phyloP scores from a whole-genome alignment of 1,140 invertebrate genomes.

The Eumaeus atala region DNA sequence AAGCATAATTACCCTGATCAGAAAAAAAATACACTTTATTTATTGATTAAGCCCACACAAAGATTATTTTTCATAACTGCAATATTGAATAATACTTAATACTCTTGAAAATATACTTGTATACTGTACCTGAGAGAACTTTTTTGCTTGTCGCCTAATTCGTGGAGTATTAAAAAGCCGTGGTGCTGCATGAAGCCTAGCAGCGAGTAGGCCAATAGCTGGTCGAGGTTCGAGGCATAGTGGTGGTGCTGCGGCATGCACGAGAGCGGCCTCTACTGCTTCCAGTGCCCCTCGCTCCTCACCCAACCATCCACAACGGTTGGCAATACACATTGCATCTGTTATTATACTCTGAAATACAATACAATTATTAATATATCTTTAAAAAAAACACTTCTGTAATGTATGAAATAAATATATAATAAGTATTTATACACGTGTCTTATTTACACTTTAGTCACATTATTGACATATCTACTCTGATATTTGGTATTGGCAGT shows the following conservation, averaged over 20 bases:
- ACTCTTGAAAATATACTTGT: neutral
- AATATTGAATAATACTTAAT: too few relatives aligned
- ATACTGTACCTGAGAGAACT: constrained; percentile 79
- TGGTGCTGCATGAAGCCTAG: constrained; percentile 82
- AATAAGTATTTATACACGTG: too few relatives aligned
- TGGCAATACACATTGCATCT: constrained; percentile 82
- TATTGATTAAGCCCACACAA: too few relatives aligned
- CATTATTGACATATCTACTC: too few relatives aligned
- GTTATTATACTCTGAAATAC: constrained; percentile 80
- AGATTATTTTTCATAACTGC: too few relatives aligned
- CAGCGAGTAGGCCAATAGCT: constrained; percentile 82
- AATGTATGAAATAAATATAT: too few relatives aligned
- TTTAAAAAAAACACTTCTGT: too few relatives aligned
- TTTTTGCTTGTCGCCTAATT: constrained; percentile 82
- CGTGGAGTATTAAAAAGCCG: constrained; percentile 83
- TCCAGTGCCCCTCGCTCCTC: constrained; percentile 88
- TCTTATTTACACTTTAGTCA: too few relatives aligned
- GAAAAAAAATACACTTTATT: neutral
- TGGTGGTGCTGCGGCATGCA: constrained; percentile 87
- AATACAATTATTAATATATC: too few relatives aligned
- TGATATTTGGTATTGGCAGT: too few relatives aligned
- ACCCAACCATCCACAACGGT: constrained; percentile 81
- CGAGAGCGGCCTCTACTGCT: constrained; percentile 85
- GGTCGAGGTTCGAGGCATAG: constrained; percentile 91
- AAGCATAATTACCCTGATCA: too few relatives aligned